phyloP scores from a whole-genome alignment of 2,113 vertebrate genomes.

The Falco punctatus region DNA sequence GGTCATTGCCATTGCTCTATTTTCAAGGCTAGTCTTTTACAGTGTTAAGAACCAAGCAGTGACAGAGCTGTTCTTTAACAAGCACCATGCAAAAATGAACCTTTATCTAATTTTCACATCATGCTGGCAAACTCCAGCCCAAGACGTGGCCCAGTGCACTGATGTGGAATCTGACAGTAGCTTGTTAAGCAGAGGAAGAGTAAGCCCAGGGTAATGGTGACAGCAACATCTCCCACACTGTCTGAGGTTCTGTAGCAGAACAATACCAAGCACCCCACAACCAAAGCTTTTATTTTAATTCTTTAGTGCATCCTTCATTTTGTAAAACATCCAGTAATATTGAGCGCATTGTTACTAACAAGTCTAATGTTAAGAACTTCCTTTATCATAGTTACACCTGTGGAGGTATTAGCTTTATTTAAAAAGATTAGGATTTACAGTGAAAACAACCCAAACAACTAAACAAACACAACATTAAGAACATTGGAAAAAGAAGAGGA shows the following conservation, averaged over 20 bases:
- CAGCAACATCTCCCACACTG: neutral
- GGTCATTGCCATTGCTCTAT: neutral
- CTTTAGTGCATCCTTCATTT: neutral
- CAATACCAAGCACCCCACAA: neutral
- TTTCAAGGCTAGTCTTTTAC: neutral
- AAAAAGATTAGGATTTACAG: neutral
- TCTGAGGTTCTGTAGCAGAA: neutral
- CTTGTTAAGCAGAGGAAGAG: neutral
- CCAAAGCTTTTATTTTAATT: neutral
- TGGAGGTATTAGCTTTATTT: neutral
- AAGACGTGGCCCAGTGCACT: neutral
- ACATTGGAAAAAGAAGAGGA: neutral
- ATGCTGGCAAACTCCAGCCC: accelerated
- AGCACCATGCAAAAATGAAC: neutral
- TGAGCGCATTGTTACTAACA: neutral
- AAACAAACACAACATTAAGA: neutral
- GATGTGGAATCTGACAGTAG: neutral
- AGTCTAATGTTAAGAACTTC: neutral
- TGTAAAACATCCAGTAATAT: neutral
- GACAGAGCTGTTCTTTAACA: neutral
- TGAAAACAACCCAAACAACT: neutral
- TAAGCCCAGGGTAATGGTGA: neutral
- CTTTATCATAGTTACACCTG: neutral
- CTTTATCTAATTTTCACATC: neutral
- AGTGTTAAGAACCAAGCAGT: neutral